These are phyloP conservation scores for Hirtodrosophila trivittata DNA, from an alignment of 2,888 invertebrate species.

Conservation along the genomic window DNA sequence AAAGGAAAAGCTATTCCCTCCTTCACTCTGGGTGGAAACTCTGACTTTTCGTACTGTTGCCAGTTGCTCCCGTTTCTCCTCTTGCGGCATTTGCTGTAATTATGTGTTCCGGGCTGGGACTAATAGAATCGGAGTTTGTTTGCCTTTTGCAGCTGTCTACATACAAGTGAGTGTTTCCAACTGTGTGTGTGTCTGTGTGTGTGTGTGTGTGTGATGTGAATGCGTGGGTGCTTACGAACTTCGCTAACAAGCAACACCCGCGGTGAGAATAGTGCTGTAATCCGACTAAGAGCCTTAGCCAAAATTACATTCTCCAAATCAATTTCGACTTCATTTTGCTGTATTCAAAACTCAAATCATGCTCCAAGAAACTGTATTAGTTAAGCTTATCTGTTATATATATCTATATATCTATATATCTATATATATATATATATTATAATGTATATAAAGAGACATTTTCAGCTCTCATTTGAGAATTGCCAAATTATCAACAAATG, in stretches of 20 bases:
- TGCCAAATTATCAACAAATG: too few relatives aligned
- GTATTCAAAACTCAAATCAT: too few relatives aligned
- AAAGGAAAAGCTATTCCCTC: too few relatives aligned
- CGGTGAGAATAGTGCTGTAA: constrained; percentile 27
- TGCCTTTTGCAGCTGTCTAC: constrained; percentile 35
- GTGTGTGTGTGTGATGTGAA: neutral
- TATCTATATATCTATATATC: too few relatives aligned
- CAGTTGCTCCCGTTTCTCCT: neutral
- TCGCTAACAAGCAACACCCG: constrained; percentile 36
- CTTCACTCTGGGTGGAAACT: too few relatives aligned
- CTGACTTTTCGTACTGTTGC: too few relatives aligned
- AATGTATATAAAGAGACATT: too few relatives aligned
- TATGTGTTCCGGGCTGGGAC: constrained; percentile 21
- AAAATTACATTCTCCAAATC: neutral
- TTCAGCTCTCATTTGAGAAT: too few relatives aligned
- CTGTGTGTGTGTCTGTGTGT: constrained; percentile 1
- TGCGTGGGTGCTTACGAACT: constrained; percentile 27
- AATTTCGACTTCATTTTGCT: too few relatives aligned
- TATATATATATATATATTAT: too few relatives aligned
- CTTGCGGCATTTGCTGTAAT: constrained; percentile 31
- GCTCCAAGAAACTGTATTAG: too few relatives aligned
- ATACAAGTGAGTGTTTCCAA: neutral
- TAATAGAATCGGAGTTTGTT: constrained; percentile 32
- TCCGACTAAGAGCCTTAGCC: constrained; percentile 1
- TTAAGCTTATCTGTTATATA: too few relatives aligned